Evolutionary conservation across 2,113 vertebrate species (phyloP), one percentile per base, ranked within the genome.

Genomic region (Aegithalos caudatus): DNA sequence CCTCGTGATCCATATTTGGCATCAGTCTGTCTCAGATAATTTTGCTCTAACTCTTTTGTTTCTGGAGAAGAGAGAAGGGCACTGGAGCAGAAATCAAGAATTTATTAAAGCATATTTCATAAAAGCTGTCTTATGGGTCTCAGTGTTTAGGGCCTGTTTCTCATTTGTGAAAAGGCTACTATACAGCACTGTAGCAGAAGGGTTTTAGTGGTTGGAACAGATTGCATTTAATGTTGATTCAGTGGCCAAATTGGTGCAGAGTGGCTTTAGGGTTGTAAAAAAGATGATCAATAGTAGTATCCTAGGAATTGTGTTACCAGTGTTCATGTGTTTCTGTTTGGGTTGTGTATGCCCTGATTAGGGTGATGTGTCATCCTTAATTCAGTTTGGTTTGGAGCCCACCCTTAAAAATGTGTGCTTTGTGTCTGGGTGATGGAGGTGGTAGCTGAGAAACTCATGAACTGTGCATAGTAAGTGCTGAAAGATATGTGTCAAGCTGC

Each of bases 41-140:
- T 62, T 71, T 92, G 12, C 56, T 94, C 8, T 76, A 81, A 89
- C 16, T 82, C 20, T 80, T 22, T 50, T 28, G 27, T 48, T 42
- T 92, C 66, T 93, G 64, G 73, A 83, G 71, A 88, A 70, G 35
- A 58, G 58, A 88, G 82, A 90, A 73, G 47, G 71, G 64, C 79
- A 84, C 31, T 70, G 76, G 64, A 94, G 51, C 67, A 56, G 74
- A 77, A 88, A 74, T 54, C 20, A 69, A 77, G 50, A 78, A 40
- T 92, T 77, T 90, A 80, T 88, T 83, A 88, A 95, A 62, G 22
- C 58, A 10, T 76, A 44, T 90, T 95, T 91, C 42, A n/a, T 88
- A 81, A 77, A 82, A 94, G 19, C 29, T 88, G 0, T 80, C 37
- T 74, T 79, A 22, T 6, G 24, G 38, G 14, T 47, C 45, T 92